These are phyloP conservation scores for Hydrozoanthus tunicans DNA, from an alignment of 64 coral and sea anemone genomes.

Conservation along the genomic window DNA sequence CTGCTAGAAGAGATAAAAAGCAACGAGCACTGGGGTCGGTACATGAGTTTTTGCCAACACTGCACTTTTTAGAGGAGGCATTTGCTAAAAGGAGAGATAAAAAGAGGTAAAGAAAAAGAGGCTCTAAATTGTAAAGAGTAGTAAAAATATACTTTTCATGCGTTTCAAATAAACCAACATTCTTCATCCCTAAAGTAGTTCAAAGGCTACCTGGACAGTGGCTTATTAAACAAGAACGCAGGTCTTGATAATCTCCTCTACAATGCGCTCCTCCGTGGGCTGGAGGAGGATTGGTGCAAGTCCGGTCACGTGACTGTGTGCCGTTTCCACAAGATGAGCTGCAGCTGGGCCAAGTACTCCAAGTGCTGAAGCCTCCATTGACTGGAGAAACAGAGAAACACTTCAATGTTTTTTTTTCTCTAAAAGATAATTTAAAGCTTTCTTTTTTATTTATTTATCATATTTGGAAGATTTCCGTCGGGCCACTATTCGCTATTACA, in stretches of 20 bases:
- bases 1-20: too few relatives aligned
- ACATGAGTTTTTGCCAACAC: too few relatives aligned
- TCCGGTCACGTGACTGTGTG: conserved; percentile 16
- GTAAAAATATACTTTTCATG: too few relatives aligned
- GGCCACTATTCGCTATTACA: too few relatives aligned
- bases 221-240: background rate
- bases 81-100: too few relatives aligned
- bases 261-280: conserved; percentile 18
- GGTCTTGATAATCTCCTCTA: background rate
- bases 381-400: background rate
- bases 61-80: too few relatives aligned
- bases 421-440: background rate
- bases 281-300: conserved; percentile 4
- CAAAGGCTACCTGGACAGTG: conserved; percentile 8
- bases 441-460: background rate
- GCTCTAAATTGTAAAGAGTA: too few relatives aligned
- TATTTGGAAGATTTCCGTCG: too few relatives aligned
- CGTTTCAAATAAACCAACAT: too few relatives aligned
- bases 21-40: too few relatives aligned
- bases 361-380: background rate
- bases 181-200: too few relatives aligned
- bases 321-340: background rate
- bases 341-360: conserved; percentile 1
- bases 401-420: background rate
- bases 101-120: too few relatives aligned